phyloP scores from a whole-genome alignment of 2,797 vertebrate genomes.

The Coilia nasus region DNA sequence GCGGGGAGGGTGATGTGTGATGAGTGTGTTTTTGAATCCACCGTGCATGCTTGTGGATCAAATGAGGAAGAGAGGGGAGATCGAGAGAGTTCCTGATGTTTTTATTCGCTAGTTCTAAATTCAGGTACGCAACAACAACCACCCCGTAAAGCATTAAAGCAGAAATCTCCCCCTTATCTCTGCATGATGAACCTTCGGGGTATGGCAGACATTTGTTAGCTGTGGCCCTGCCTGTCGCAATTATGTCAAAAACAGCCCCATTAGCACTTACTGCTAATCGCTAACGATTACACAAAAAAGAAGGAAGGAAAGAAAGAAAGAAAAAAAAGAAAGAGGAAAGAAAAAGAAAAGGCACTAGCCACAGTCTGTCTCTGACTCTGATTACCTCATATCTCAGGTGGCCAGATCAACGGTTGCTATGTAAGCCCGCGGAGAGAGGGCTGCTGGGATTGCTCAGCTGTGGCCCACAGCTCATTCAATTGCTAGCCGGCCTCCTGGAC shows the following conservation, averaged over 20 bases:
- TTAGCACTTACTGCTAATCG: neutral
- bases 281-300: neutral
- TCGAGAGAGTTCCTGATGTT: neutral
- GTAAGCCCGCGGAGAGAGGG: constrained; percentile 33
- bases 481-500: constrained; percentile 55
- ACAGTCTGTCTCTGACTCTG: constrained; percentile 36
- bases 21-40: neutral
- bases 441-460: constrained; percentile 58
- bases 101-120: neutral
- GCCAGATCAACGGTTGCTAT: constrained; percentile 53
- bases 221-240: neutral
- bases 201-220: neutral
- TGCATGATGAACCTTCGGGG: neutral
- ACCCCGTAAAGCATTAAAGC: neutral
- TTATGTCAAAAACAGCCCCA: neutral
- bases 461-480: constrained; percentile 49
- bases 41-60: neutral
- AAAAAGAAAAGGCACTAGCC: constrained; percentile 36
- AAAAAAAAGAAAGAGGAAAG: too few relatives aligned
- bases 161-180: neutral
- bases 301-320: constrained; percentile 28
- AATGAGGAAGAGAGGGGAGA: neutral
- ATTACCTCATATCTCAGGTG: constrained; percentile 68
- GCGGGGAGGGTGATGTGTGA: neutral
- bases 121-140: neutral